Evolutionary conservation across 2,113 vertebrate species (phyloP).

Genomic region (Megaptera novaeangliae): DNA sequence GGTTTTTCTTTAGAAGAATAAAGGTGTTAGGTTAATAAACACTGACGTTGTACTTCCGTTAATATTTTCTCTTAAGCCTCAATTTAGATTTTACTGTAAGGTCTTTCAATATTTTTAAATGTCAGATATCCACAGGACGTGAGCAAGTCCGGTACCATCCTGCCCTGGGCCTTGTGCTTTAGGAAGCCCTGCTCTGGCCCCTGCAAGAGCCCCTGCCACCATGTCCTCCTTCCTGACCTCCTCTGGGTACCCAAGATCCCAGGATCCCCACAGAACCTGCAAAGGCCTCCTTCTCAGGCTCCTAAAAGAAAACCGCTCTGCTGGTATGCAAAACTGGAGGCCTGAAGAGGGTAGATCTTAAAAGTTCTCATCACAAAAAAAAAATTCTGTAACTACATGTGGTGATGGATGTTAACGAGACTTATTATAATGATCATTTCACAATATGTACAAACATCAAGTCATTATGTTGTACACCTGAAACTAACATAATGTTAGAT

Average conservation of each 20-base stretch:
- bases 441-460: background rate
- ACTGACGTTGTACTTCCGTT: background rate
- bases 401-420: background rate
- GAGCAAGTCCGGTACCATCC: no score
- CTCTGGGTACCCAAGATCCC: background rate
- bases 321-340: background rate
- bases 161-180: background rate
- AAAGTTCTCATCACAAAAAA: background rate
- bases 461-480: background rate
- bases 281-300: background rate
- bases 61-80: constrained; percentile 9
- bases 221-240: background rate
- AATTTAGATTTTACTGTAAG: background rate
- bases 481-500: background rate
- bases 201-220: background rate
- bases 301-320: background rate
- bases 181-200: background rate
- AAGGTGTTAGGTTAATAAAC: background rate
- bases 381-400: background rate
- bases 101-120: background rate
- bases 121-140: background rate
- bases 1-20: background rate
- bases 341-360: background rate
- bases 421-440: background rate
- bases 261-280: background rate